Conservation (phyloP, 2,797 vertebrate genomes). For the Coilia nasus region DNA sequence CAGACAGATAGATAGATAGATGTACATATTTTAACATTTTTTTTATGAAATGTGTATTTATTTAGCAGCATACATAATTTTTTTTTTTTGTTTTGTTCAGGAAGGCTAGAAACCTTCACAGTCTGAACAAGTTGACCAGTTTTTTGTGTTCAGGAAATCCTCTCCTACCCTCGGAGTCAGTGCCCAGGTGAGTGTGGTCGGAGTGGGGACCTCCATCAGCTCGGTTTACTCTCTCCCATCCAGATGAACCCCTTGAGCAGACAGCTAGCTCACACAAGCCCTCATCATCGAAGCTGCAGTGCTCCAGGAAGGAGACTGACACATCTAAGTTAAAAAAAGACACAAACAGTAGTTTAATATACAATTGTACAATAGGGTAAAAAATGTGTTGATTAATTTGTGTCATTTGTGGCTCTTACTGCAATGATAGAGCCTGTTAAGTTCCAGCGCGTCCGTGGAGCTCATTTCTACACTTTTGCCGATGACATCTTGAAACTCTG, state of each 20-base stretch:
- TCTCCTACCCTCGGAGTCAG: constrained; percentile 38
- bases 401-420: not conserved
- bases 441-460: not conserved
- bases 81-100: no score
- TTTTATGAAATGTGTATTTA: no score
- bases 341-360: not conserved
- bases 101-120: no score
- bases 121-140: no score
- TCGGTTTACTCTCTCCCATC: constrained; percentile 27
- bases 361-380: not conserved
- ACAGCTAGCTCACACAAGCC: constrained; percentile 28
- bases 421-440: not conserved
- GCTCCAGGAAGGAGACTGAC: constrained; percentile 36
- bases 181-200: constrained; percentile 40
- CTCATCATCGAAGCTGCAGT: constrained; percentile 36
- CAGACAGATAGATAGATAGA: no score
- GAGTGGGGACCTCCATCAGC: constrained; percentile 31
- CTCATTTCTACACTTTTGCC: not conserved
- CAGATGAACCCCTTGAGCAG: constrained; percentile 15
- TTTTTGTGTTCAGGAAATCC: no score
- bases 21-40: no score
- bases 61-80: no score
- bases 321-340: constrained; percentile 4
- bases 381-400: not conserved
- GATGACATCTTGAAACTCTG: not conserved